Conservation (phyloP, 2,797 vertebrate genomes). For the Helarctos malayanus region DNA sequence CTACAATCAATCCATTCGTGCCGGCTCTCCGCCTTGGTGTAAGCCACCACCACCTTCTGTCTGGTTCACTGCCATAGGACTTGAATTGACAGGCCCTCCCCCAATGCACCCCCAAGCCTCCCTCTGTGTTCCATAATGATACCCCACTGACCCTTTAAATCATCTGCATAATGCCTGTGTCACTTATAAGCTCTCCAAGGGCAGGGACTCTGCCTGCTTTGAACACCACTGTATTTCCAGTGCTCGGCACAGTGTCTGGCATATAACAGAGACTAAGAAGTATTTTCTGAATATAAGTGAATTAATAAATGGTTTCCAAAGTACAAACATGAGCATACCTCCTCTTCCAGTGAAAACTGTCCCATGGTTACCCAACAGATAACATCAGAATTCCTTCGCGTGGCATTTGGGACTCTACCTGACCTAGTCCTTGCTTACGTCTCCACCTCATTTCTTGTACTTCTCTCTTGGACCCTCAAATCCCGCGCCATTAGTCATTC, state of each 20-base stretch:
- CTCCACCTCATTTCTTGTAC: not conserved
- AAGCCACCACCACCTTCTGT: not conserved
- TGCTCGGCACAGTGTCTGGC: not conserved
- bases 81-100: not conserved
- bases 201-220: too few species aligned
- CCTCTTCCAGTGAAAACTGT: not conserved
- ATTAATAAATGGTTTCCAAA: not conserved
- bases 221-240: not conserved
- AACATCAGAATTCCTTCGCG: not conserved
- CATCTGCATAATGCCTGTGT: not conserved
- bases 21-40: not conserved
- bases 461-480: not conserved
- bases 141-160: not conserved
- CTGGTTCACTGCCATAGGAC: not conserved
- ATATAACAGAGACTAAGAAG: not conserved
- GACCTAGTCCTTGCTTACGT: accelerated
- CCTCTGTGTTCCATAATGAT: not conserved
- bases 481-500: not conserved
- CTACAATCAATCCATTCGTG: not conserved
- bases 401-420: not conserved
- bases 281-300: not conserved
- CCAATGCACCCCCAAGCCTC: not conserved
- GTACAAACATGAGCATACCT: not conserved
- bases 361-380: accelerated
- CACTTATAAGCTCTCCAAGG: not conserved